Evolutionary conservation across 2,888 invertebrate genomes (phyloP), one percentile per base, ranked within the genome.

Genomic region (Hypomecis atomaria): DNA sequence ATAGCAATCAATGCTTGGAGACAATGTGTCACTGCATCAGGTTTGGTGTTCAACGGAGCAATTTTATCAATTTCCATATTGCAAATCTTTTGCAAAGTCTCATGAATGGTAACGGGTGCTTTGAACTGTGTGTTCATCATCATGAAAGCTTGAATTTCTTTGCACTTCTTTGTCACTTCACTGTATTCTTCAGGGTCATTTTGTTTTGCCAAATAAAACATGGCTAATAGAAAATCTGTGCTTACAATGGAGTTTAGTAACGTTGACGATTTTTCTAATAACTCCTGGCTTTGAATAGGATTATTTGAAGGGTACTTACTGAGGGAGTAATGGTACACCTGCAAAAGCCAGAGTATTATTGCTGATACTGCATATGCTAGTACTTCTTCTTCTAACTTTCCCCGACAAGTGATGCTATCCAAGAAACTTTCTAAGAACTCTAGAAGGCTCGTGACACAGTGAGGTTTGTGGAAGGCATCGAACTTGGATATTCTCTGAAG

Each of bases 401-500:
- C 96, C 67, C 96, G 94, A 77, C 94, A 96, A 5, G 94, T 94
- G 10, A 94, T 92, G 44, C 93, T 94, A 74, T 94, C 94, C 50
- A 94, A 88, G 48, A 94, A 94, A 49, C 95, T 95, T 82, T 97
- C 96, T 38, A 98, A 88, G 78, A 99, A 96, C 76, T 98, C 98
- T 58, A 99, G 86, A 5, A 99, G 91, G 72, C 97, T 97, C 23
- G 96, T 94, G 47, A 98, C 95, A 83, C 99, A 99, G 83, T 98
- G 97, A 0, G 97, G 96, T 82, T 98, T 97, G 65, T 96, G 95
- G 78, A 96, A 96, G 55, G 97, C 96, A 74, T 97, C 97, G 86
- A 97, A 98, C 87, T 97, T 97, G 57, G 97, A 96, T 66, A 99
- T 96, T 78, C 97, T 95, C 79, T 96, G 96, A 37, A 98, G 86